Conservation (phyloP, 2,888 invertebrate species). For the Ellobium chinense region DNA sequence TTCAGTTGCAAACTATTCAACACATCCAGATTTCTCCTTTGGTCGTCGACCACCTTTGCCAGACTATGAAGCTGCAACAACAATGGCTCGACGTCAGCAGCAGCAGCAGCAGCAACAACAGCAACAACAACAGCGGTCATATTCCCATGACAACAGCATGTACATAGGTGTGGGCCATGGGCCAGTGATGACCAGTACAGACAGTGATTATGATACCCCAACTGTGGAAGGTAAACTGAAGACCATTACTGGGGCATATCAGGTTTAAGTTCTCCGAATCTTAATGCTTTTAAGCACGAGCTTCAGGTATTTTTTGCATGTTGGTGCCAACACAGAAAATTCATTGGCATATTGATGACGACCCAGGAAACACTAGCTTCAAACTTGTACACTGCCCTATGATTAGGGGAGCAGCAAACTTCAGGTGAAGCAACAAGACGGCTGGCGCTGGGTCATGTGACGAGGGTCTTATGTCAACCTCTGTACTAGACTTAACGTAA, state of each 20-base stretch:
- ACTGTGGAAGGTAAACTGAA: constrained; percentile 21
- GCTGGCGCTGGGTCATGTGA: too few species aligned
- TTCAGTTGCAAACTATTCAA: constrained; percentile 69
- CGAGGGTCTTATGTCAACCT: too few species aligned
- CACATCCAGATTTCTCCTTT: constrained; percentile 48
- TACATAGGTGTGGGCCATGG: not conserved
- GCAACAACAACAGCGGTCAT: constrained; percentile 27
- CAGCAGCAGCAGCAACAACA: constrained; percentile 49
- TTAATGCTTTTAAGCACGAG: too few species aligned
- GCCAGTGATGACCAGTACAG: not conserved
- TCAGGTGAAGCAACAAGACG: too few species aligned
- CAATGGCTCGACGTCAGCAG: constrained; percentile 85
- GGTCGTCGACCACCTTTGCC: constrained; percentile 85
- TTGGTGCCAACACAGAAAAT: too few species aligned
- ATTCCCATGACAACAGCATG: constrained; percentile 29
- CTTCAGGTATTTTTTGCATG: too few species aligned
- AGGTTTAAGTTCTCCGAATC: not conserved
- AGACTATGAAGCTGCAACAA: constrained; percentile 91
- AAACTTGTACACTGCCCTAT: too few species aligned
- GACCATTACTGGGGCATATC: constrained; percentile 20
- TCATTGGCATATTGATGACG: too few species aligned
- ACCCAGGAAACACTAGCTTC: too few species aligned
- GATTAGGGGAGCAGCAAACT: too few species aligned
- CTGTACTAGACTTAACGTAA: too few species aligned
- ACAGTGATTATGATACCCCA: constrained; percentile 40